Percentiles rank a stretch among this genome's conserved stretches.
Conservation (phyloP, 2,888 invertebrate species). For the Eupithecia centaureata region DNA sequence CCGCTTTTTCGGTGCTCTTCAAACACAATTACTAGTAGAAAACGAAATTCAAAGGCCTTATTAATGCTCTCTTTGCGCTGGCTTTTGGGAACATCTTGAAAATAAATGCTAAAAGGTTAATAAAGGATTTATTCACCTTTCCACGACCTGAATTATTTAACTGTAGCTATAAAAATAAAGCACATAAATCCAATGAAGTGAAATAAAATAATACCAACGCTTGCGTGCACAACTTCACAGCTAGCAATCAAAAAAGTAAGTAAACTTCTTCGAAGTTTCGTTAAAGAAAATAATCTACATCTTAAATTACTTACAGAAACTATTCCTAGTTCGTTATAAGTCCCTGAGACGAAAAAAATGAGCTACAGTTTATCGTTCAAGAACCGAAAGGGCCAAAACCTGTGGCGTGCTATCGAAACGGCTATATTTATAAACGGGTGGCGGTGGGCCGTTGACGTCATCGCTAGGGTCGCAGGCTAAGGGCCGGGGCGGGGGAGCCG, state of each 20-base stretch:
- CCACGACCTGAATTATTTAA: neutral
- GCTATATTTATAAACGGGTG: conserved; percentile 81
- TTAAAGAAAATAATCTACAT: conserved; percentile 14
- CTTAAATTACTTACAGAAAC: conserved; percentile 20
- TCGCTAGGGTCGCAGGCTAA: conserved; percentile 56
- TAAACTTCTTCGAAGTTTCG: conserved; percentile 12
- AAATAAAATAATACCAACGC: conserved; percentile 7
- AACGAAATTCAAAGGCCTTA: conserved; percentile 39
- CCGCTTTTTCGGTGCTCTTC: conserved; percentile 32
- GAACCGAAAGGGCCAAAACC: conserved; percentile 70
- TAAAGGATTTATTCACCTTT: conserved; percentile 22
- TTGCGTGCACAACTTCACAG: conserved; percentile 16
- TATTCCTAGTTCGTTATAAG: conserved; percentile 20
- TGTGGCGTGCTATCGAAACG: conserved; percentile 77
- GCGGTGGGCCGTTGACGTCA: conserved; percentile 80
- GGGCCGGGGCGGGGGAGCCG: conserved; percentile 49
- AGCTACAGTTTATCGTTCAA: conserved; percentile 44
- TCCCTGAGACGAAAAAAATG: conserved; percentile 26
- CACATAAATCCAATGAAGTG: conserved; percentile 11
- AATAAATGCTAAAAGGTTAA: conserved; percentile 31
- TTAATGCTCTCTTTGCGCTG: conserved; percentile 24
- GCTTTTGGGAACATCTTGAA: conserved; percentile 33
- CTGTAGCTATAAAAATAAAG: conserved; percentile 2
- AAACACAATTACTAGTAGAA: conserved; percentile 42
- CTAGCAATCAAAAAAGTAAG: conserved; percentile 16